These are phyloP conservation scores for Bothrops jararaca DNA, from an alignment of 2,113 vertebrate species.

Conservation along the genomic window DNA sequence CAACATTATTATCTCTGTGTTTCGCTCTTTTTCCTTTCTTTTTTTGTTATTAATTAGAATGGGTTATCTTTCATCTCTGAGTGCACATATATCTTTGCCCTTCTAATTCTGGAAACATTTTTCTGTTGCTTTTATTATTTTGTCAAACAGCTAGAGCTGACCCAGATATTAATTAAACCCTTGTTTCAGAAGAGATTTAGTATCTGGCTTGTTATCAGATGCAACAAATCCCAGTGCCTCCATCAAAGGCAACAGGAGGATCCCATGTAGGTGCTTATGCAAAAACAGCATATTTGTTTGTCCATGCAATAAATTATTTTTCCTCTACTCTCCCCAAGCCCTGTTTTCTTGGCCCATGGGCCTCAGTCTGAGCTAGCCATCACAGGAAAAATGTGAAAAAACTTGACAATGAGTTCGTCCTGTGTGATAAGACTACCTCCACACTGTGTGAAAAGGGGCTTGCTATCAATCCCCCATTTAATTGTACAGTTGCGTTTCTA, in stretches of 20 bases:
- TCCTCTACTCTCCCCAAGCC: neutral
- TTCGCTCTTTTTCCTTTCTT: neutral
- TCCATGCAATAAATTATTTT: neutral
- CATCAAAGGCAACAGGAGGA: neutral
- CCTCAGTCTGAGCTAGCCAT: neutral
- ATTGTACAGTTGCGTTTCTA: neutral
- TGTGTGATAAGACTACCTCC: neutral
- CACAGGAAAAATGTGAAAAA: neutral
- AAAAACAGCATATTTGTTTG: neutral
- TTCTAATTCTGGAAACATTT: neutral
- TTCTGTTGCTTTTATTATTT: neutral
- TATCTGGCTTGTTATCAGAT: neutral
- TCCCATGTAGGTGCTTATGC: neutral
- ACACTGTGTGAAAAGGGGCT: neutral
- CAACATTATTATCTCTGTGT: neutral
- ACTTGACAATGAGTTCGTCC: neutral
- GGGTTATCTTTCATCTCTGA: neutral
- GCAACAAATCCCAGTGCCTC: neutral
- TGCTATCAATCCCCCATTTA: neutral
- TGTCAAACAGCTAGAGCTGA: neutral
- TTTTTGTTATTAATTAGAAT: neutral
- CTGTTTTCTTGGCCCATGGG: neutral
- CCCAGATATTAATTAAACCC: neutral
- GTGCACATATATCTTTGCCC: neutral
- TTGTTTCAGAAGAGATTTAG: neutral